phyloP scores from a whole-genome alignment of 2,113 vertebrate species.

The Eurystomus gularis region DNA sequence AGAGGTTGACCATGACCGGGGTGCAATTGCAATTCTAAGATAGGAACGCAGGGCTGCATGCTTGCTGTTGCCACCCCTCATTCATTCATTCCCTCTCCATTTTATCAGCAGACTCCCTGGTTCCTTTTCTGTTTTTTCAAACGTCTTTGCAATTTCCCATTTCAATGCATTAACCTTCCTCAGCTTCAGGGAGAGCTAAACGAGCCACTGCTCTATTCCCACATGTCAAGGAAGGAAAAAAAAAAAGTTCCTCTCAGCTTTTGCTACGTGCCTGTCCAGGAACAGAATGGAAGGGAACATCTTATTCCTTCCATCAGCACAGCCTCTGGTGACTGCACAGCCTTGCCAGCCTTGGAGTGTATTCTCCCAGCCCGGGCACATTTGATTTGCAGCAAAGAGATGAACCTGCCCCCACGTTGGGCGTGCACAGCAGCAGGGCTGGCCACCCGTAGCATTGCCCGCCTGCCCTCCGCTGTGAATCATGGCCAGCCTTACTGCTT shows the following conservation, averaged over 20 bases:
- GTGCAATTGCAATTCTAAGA: not conserved
- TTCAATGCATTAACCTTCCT: not conserved
- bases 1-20: rapidly evolving
- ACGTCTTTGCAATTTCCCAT: not conserved
- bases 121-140: not conserved
- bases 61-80: not conserved
- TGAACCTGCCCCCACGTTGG: not conserved
- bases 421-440: not conserved
- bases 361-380: not conserved
- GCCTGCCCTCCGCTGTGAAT: not conserved
- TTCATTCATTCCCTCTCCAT: not conserved
- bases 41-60: rapidly evolving
- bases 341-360: not conserved
- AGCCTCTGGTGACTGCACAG: not conserved
- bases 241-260: not conserved
- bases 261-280: conserved; percentile 22
- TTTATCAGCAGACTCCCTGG: not conserved
- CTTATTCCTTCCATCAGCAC: conserved; percentile 12
- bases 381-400: not conserved
- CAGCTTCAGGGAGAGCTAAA: not conserved
- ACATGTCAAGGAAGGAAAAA: not conserved
- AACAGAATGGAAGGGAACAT: conserved; percentile 16
- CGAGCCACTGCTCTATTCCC: not conserved
- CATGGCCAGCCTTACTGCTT: not conserved
- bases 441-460: not conserved